Base-by-base conservation (phyloP, 2,888 invertebrate species). In the Hydroisotoma schaefferi region DNA sequence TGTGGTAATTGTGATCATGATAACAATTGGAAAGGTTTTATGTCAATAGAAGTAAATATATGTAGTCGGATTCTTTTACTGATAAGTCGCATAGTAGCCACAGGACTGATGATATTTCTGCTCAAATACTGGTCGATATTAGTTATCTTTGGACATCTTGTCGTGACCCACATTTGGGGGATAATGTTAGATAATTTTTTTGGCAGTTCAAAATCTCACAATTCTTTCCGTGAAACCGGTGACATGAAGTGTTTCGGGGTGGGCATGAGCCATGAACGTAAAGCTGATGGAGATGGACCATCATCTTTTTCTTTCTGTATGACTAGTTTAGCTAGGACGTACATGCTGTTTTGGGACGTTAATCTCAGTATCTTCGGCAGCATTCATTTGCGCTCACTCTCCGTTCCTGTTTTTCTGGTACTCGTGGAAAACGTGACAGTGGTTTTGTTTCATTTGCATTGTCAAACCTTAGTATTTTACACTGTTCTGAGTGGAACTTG, bases 261-360 rank as follows among this genome's bases (percentile, higher is more conserved):
- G 8, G 28, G 28, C 12, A 6, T 23, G n/a, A 47, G 26, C 5
- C 15, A 40, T 40, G 40, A 40, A 40, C 40, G 5, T 15, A 20
- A 40, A 18, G n/a, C n/a, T 40, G 40, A 10, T 4, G n/a, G 15
- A 18, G 5, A 10, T 18, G 5, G 28, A 27, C 27, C 27, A 12
- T 29, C 38, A 53, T n/a, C n/a, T n/a, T n/a, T n/a, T n/a, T n/a
- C n/a, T n/a, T n/a, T n/a, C n/a, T n/a, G n/a, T n/a, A 53, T 18
- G 37, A n/a, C 22, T n/a, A 29, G 20, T 4, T 5, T 51, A 18
- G 51, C 63, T 28, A 61, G 61, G 61, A 56, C 67, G 8, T 72
- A 71, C 53, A 48, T 68, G 2, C 52, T 70, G 38, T 72, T 70
- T 55, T 72, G 72, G 72, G 72, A 72, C 53, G 60, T 67, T 37